phyloP scores from a whole-genome alignment of 2,888 invertebrate species.

The Drosophila kanekoi region DNA sequence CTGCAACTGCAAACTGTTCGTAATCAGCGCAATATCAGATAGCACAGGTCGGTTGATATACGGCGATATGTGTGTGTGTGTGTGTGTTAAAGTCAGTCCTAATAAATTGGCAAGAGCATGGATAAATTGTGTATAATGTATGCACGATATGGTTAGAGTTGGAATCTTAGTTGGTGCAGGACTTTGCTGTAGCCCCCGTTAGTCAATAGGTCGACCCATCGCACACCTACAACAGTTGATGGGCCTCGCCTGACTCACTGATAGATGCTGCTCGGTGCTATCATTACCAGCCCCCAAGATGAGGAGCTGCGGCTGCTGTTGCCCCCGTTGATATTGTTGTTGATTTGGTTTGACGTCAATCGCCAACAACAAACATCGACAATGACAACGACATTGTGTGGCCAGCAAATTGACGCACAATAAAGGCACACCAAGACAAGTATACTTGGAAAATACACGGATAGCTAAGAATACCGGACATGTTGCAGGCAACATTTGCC shows the following conservation, averaged over 20 bases:
- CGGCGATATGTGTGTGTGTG: slow-evolving; percentile 1
- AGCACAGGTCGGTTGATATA: slow-evolving; percentile 42
- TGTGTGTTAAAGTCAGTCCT: background rate
- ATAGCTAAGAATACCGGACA: slow-evolving; percentile 26
- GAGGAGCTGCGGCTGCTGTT: slow-evolving; percentile 29
- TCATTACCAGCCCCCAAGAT: slow-evolving; percentile 62
- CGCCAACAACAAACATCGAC: slow-evolving; percentile 70
- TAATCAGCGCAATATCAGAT: slow-evolving; percentile 59
- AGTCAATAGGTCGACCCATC: slow-evolving; percentile 10
- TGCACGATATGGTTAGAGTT: background rate
- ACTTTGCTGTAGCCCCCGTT: background rate
- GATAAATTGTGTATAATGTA: too few relatives aligned
- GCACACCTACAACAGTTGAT: slow-evolving; percentile 56
- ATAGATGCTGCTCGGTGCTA: slow-evolving; percentile 49
- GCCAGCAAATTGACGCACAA: slow-evolving; percentile 76
- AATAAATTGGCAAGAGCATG: slow-evolving; percentile 11
- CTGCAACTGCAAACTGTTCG: slow-evolving; percentile 47
- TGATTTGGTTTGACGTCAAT: slow-evolving; percentile 75
- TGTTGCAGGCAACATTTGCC: slow-evolving; percentile 22
- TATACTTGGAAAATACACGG: slow-evolving; percentile 4
- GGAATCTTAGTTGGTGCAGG: background rate
- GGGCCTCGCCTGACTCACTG: slow-evolving; percentile 56
- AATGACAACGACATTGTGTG: slow-evolving; percentile 73
- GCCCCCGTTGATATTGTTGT: slow-evolving; percentile 35
- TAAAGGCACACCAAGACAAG: slow-evolving; percentile 32